These are phyloP conservation scores for Imbricaverruca yamaguchii DNA, from an alignment of 2,888 invertebrate species.

Conservation along the genomic window DNA sequence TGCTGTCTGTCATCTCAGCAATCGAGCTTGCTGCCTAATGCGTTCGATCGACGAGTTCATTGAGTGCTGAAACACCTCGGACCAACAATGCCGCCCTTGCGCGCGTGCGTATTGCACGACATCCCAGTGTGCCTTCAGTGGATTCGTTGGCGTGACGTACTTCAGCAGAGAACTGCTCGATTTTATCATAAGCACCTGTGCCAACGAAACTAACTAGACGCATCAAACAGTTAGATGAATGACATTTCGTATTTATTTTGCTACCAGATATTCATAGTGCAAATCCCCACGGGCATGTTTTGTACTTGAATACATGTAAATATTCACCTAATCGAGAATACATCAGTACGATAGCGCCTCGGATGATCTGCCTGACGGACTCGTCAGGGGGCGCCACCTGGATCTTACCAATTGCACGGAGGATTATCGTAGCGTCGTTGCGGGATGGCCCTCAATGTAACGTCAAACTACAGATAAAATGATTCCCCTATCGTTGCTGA, in stretches of 20 bases:
- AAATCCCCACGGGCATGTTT: slow-evolving; percentile 4
- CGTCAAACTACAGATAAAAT: too few species aligned
- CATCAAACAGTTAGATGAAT: slow-evolving; percentile 10
- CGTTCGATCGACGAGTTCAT: not conserved
- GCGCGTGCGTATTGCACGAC: not conserved
- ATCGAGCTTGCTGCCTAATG: slow-evolving; percentile 12
- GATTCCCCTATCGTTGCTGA: too few species aligned
- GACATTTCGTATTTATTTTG: slow-evolving; percentile 21
- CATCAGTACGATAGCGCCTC: not conserved
- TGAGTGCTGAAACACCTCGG: not conserved
- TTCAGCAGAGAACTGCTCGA: not conserved
- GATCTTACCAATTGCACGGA: slow-evolving; percentile 7
- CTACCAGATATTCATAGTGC: slow-evolving; percentile 18
- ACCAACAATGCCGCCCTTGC: slow-evolving; percentile 14
- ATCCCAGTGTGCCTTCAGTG: slow-evolving; percentile 8
- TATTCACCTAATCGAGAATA: slow-evolving; percentile 15
- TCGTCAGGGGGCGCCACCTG: slow-evolving; percentile 20
- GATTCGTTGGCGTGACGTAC: not conserved
- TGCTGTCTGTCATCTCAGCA: not conserved
- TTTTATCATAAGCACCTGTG: not conserved
- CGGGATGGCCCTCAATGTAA: too few species aligned
- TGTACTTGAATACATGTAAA: slow-evolving; percentile 14
- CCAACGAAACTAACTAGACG: slow-evolving; percentile 14
- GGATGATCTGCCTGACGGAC: not conserved
- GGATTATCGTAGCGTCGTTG: not conserved